Base-by-base conservation (phyloP, 35 echinoderm and acorn worm species). In the Lytechinus variegatus region DNA sequence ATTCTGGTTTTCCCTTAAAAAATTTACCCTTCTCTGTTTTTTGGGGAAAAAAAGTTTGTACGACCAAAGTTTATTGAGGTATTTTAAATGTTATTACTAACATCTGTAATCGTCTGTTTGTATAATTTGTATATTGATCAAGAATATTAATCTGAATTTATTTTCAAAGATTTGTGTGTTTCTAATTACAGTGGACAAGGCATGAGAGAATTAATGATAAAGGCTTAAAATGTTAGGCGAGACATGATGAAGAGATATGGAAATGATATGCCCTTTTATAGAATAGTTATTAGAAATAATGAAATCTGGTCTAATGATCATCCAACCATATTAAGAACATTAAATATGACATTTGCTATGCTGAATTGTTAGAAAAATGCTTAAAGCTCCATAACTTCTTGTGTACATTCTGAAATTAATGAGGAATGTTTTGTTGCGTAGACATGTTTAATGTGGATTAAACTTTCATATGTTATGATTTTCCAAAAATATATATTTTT, bases 401-500 rank as follows among this genome's bases (percentile, higher is more conserved):
- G 21, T 24, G 16, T 79, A 79, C 66, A 79, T 79, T 79, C 66
- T 79, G 66, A 79, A 79, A 79, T 79, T 79, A 7, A 79, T 44
- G n/a, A 79, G 14, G 66, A 79, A 79, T 79, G 66, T 24, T 79
- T 79, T 14, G 66, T 79, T 79, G 19, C 66, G 66, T 79, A 79
- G 66, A 79, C 19, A 79, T 16, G 66, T 79, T 79, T 7, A 79
- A 90, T 90, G 27, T 44, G 88, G 88, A 90, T 90, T 54, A 33
- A 51, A 16, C 52, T 90, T 52, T 90, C 28, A 19, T 90, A 44
- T 90, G 88, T 16, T 90, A 52, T 90, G 88, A 90, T 90, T 90
- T 90, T 90, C 52, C 88, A 52, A 54, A 90, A 90, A 52, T 90
- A 90, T 90, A 90, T 90, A 44, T 44, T 44, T 90, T 89, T 90